phyloP scores from a whole-genome alignment of 2,797 vertebrate genomes.

The Lophius americanus region DNA sequence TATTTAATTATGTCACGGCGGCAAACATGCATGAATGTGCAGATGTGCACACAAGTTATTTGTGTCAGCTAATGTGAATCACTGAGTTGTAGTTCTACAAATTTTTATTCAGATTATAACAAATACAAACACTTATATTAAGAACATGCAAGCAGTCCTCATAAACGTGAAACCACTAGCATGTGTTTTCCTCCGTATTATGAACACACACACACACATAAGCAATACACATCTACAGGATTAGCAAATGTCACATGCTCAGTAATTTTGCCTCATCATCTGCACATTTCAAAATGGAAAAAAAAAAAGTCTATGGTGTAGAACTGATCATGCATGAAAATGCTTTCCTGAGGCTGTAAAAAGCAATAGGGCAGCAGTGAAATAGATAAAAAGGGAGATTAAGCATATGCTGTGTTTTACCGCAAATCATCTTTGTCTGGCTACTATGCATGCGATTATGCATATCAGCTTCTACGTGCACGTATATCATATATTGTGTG shows the following conservation, averaged over 20 bases:
- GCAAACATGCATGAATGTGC: neutral
- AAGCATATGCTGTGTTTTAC: constrained; percentile 22
- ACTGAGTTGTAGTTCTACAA: constrained; percentile 26
- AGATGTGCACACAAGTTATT: constrained; percentile 3
- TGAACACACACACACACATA: neutral
- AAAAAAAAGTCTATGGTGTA: constrained; percentile 3
- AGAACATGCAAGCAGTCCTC: neutral
- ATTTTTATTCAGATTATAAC: constrained; percentile 19
- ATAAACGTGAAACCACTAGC: neutral
- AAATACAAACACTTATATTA: constrained; percentile 1
- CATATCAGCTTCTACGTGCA: neutral
- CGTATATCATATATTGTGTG: neutral
- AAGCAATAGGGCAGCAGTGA: constrained; percentile 8
- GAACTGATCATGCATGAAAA: constrained; percentile 32
- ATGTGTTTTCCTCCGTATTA: neutral
- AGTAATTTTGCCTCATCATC: constrained; percentile 23
- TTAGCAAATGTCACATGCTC: constrained; percentile 13
- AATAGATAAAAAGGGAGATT: constrained; percentile 19
- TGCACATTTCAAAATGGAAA: constrained; percentile 22
- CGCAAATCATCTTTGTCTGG: constrained; percentile 7
- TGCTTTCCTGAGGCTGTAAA: constrained; percentile 19
- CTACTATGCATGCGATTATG: neutral
- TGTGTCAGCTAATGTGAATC: constrained; percentile 14
- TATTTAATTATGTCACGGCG: neutral
- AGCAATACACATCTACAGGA: constrained; percentile 1